Conservation (phyloP, 2,113 vertebrate species). For the Gorsachius goisagi region DNA sequence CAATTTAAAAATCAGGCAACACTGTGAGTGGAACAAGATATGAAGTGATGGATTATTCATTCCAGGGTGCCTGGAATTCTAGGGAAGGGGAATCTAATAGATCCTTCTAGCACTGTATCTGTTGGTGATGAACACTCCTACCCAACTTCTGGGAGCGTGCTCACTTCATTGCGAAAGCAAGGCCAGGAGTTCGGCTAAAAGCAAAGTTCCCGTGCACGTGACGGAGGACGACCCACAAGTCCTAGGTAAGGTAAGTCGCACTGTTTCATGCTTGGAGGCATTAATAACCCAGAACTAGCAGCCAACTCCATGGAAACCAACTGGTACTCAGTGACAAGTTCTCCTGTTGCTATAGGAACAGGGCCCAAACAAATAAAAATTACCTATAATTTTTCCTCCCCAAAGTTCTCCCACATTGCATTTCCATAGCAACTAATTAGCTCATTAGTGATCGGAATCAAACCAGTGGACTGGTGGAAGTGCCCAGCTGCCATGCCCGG, state of each 20-base stretch:
- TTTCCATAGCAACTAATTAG: constrained; percentile 69
- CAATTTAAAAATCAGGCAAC: constrained; percentile 39
- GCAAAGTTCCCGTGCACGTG: not conserved
- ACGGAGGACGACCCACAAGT: not conserved
- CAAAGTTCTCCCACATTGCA: constrained; percentile 49
- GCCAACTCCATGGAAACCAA: constrained; percentile 67
- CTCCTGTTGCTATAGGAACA: constrained; percentile 65
- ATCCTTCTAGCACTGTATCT: not conserved
- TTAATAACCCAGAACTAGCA: constrained; percentile 68
- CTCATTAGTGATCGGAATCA: constrained; percentile 35
- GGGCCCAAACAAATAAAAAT: constrained; percentile 67
- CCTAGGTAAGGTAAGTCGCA: not conserved
- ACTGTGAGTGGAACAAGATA: not conserved
- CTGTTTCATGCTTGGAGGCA: not conserved
- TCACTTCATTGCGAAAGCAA: not conserved
- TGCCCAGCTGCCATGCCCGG: not conserved
- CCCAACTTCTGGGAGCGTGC: not conserved
- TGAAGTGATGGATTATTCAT: constrained; percentile 19
- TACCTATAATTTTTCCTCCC: constrained; percentile 61
- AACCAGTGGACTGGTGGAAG: not conserved
- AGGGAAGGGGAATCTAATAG: not conserved
- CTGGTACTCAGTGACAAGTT: constrained; percentile 51
- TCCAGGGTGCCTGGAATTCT: not conserved
- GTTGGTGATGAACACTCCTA: not conserved
- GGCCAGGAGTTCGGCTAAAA: not conserved